Conservation (phyloP, 2,888 invertebrate species). For the Syrista parreyssii region DNA sequence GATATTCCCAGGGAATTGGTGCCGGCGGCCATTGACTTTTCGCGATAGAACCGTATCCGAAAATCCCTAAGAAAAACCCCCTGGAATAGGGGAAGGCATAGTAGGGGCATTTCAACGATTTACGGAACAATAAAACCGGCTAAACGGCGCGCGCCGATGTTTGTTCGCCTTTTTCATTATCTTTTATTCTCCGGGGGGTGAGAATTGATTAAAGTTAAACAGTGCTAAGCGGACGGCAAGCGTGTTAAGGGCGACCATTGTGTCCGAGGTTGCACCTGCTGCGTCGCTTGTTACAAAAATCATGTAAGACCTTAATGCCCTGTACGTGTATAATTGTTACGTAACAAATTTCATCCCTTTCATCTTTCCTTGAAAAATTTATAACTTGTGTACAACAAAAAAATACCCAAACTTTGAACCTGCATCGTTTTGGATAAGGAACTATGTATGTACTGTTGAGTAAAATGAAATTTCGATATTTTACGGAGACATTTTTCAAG, state of each 20-base stretch:
- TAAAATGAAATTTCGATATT: background rate
- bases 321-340: background rate
- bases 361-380: background rate
- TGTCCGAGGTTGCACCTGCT: constrained; percentile 20
- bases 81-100: background rate
- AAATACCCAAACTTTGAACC: background rate
- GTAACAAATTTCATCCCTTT: background rate
- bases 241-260: constrained; percentile 46
- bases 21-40: background rate
- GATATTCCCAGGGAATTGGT: background rate
- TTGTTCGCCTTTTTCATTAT: constrained; percentile 52
- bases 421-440: background rate
- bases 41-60: background rate
- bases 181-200: constrained; percentile 42
- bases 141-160: constrained; percentile 30
- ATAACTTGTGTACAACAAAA: background rate
- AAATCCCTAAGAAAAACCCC: background rate
- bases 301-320: background rate
- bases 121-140: constrained; percentile 27
- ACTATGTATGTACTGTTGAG: background rate
- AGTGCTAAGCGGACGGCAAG: constrained; percentile 48
- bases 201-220: constrained; percentile 59
- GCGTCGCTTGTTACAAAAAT: background rate
- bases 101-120: background rate
- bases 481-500: background rate